Base-by-base conservation (phyloP, 1,140 invertebrate species). In the Contarinia nasturtii region DNA sequence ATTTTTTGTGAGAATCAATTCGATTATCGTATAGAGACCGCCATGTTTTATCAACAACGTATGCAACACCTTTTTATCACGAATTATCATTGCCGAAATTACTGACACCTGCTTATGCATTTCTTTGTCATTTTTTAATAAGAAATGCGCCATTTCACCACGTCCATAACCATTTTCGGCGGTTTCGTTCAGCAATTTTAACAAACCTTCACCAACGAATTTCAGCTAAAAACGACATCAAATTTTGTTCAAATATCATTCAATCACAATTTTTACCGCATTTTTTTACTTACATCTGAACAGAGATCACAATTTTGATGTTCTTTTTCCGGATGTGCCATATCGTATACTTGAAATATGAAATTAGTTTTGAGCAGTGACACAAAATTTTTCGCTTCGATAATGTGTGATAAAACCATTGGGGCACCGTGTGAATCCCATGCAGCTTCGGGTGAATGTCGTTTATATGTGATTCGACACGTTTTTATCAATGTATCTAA, bases 121-220 rank as follows among this genome's bases (percentile, higher is more conserved):
- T 46, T 50, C 49, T 1, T 51, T 20, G 49, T 63, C 61, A 1
- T 47, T 33, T 20, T 56, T 57, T 41, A 53, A 55, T 10, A 64
- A 41, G 1, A 61, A 49, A 15, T 60, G 55, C 0, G 57, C 57
- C 15, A 64, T 42, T 48, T 64, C 59, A 36, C 58, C 61, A 42
- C 59, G 59, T 40, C 61, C 61, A 43, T 64, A 64, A 44, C 63
- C 61, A 0, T 57, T 58, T 50, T 63, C 61, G 1, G 59, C 61
- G 3, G 63, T 59, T 44, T 56, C 58, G n/a, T 56, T 60, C 0
- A 64, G 53, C 0, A 56, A 59, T 38, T 63, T 57, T 14, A 64
- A 45, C 15, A 64, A 62, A 1, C 56, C 53, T 43, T 57, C 56
- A 20, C 59, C 57, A 46, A 59, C 58, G 40, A 55, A 56, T 18